Evolutionary conservation across 2,113 vertebrate genomes (phyloP), one percentile per base, ranked within the genome.

Genomic region (Phoxinus phoxinus): DNA sequence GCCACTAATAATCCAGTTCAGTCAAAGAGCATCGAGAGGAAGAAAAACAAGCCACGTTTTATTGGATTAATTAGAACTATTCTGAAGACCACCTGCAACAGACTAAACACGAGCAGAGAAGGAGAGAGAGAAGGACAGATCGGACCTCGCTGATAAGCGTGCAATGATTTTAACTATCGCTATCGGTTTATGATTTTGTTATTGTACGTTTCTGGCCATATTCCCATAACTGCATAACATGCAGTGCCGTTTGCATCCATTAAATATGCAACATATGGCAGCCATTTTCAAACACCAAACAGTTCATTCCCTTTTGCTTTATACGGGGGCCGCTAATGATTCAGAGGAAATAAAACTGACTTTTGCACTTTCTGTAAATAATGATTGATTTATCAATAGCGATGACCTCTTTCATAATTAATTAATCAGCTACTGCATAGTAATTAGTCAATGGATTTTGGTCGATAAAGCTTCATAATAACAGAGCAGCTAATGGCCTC

Each of bases 301-400:
- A 35, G 19, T 59, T 58, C 11, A 58, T 35, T 79, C 21, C 3
- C 59, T 59, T 88, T 84, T 35, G 82, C 25, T 65, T 83, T 48
- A 86, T 85, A 73, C 69, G 37, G 72, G 67, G 91, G 88, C 90
- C 90, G 90, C 93, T 93, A 94, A 95, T 90, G 93, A 93, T 93
- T 91, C 89, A 89, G 87, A 89, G 87, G 85, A 91, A 93, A 93
- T 93, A 92, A 91, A 92, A 93, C 90, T 93, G 91, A 94, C 93
- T 93, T 93, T 87, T 92, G 90, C 90, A 88, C 92, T 85, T 80
- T 88, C 92, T 91, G 92, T 92, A 92, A 94, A 94, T 94, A 93
- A 92, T 92, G 93, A 95, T 94, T 93, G 94, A 95, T 95, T 93
- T 92, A 94, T 94, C 93, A 93, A 93, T 93, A 89, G 91, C 93